A percentile compares a stretch with the other conserved stretches of the same genome.
Evolutionary conservation across 2,113 vertebrate species (phyloP).

Genomic region (Mionectes macconnelli): DNA sequence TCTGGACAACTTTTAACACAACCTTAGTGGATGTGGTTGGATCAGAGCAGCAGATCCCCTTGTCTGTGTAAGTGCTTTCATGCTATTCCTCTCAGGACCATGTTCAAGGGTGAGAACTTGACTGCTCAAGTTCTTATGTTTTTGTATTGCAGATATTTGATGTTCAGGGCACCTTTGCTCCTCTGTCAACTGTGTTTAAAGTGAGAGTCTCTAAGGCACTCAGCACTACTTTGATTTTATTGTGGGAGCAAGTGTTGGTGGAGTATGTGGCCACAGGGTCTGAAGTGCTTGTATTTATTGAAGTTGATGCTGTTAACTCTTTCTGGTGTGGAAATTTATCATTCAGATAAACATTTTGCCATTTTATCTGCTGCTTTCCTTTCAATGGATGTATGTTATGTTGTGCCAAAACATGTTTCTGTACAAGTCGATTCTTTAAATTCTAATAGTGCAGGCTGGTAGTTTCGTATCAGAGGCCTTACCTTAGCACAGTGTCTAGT

Average conservation of each 20-base stretch:
- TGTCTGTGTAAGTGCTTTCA: constrained; percentile 90
- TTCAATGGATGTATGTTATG: background rate
- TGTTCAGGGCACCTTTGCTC: background rate
- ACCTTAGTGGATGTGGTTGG: constrained; percentile 78
- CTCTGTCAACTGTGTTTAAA: background rate
- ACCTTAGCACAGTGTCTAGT: background rate
- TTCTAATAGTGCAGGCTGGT: background rate
- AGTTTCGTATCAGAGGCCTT: constrained; percentile 11
- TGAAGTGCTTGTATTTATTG: background rate
- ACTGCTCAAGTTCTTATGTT: constrained; percentile 41
- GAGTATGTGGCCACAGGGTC: background rate
- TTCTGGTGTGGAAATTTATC: background rate
- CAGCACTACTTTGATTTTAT: background rate
- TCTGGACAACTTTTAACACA: constrained; percentile 80
- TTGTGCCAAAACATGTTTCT: background rate
- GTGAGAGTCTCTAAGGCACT: background rate
- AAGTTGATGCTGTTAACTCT: background rate
- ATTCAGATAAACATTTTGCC: background rate
- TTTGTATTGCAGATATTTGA: constrained; percentile 41
- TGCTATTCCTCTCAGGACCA: background rate
- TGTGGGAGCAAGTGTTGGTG: background rate
- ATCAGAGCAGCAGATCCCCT: constrained; percentile 92
- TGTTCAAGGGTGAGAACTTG: background rate
- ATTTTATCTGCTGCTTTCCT: background rate
- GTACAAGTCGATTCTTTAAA: background rate